Evolutionary conservation across 1,140 invertebrate species (phyloP).

Genomic region (Eriosoma lanigerum): DNA sequence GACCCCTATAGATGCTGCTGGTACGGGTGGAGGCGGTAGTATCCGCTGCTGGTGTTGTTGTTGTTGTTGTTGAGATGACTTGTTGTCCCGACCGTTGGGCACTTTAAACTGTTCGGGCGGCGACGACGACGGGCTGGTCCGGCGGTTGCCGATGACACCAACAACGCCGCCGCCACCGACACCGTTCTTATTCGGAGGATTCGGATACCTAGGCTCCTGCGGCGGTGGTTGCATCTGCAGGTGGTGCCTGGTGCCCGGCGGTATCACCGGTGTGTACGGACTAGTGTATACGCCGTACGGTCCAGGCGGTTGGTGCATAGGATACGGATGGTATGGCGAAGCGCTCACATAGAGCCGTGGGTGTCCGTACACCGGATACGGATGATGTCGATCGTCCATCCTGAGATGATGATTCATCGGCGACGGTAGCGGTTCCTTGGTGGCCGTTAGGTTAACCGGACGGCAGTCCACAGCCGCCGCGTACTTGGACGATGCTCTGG

Average conservation of each 20-base stretch:
- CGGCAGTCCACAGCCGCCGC: background rate
- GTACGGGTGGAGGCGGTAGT: constrained; percentile 51
- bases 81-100: constrained; percentile 32
- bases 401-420: background rate
- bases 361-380: constrained; percentile 16
- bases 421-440: constrained; percentile 15
- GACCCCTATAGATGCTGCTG: background rate
- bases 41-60: constrained; percentile 1
- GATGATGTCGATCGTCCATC: background rate
- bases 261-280: constrained; percentile 33
- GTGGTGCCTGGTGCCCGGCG: constrained; percentile 24
- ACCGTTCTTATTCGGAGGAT: constrained; percentile 70
- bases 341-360: constrained; percentile 6
- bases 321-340: constrained; percentile 27
- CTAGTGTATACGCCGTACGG: constrained; percentile 33
- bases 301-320: background rate
- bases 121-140: constrained; percentile 66
- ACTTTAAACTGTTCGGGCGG: constrained; percentile 60
- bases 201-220: background rate
- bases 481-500: background rate
- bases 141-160: constrained; percentile 84
- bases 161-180: constrained; percentile 94
- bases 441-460: constrained; percentile 31
- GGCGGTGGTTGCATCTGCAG: constrained; percentile 20
- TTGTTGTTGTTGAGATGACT: background rate